phyloP scores from a whole-genome alignment of 2,888 invertebrate species.

The Heterodera filipjevi region DNA sequence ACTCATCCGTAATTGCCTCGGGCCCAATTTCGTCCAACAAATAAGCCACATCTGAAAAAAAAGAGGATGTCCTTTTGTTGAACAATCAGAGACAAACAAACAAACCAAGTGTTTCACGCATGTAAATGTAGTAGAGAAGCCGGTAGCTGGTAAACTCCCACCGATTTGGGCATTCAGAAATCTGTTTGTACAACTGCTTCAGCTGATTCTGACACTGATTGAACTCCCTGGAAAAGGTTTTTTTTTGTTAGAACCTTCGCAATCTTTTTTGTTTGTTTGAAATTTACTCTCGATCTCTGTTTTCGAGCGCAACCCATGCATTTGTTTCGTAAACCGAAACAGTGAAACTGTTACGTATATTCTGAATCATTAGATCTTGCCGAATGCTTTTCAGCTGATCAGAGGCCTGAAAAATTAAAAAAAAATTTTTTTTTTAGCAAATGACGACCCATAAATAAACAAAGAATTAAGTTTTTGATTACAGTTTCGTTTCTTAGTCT shows the following conservation, averaged over 20 bases:
- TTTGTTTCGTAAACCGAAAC: constrained; percentile 99
- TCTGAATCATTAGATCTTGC: constrained; percentile 97
- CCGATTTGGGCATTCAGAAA: constrained; percentile 71
- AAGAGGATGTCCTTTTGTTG: not conserved
- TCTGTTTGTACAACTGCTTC: constrained; percentile 80
- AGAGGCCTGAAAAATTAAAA: constrained; percentile 73
- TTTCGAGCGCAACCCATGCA: constrained; percentile 93
- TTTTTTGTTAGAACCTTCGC: too few relatives aligned
- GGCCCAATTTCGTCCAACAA: constrained; percentile 70
- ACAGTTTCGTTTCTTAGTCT: too few relatives aligned
- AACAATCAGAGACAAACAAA: not conserved
- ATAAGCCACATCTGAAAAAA: constrained; percentile 83
- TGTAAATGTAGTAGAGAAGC: constrained; percentile 94
- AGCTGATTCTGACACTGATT: constrained; percentile 99
- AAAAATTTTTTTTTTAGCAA: not conserved
- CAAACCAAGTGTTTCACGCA: constrained; percentile 91
- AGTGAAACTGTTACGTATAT: constrained; percentile 88
- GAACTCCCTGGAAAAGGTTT: constrained; percentile 84
- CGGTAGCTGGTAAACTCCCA: constrained; percentile 94
- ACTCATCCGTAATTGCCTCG: constrained; percentile 56
- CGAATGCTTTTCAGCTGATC: constrained; percentile 97
- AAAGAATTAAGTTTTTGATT: too few relatives aligned
- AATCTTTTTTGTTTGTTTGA: too few relatives aligned
- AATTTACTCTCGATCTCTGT: constrained; percentile 82
- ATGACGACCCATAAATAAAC: too few relatives aligned